phyloP scores from a whole-genome alignment of 2,888 invertebrate genomes.

The Agriopis aurantiaria region DNA sequence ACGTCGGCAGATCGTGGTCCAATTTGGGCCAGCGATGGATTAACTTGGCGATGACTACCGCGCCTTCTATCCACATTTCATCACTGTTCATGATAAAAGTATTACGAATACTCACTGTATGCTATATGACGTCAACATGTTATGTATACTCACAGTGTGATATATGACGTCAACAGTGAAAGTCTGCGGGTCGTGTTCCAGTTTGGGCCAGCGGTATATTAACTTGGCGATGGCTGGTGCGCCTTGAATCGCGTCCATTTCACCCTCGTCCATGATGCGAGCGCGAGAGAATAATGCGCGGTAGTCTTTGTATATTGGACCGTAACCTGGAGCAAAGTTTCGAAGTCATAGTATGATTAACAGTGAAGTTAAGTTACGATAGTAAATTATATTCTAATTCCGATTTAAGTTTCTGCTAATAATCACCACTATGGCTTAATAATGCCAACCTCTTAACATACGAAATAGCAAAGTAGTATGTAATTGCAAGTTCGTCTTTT shows the following conservation, averaged over 20 bases:
- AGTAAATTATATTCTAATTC: too few relatives aligned
- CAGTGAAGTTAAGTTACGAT: too few relatives aligned
- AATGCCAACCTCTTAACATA: too few relatives aligned
- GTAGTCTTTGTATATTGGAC: slow-evolving; percentile 55
- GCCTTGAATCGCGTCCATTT: slow-evolving; percentile 56
- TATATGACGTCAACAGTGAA: slow-evolving; percentile 89
- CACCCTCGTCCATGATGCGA: slow-evolving; percentile 59
- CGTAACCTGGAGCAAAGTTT: slow-evolving; percentile 55
- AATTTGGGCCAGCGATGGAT: slow-evolving; percentile 82
- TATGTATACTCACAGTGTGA: slow-evolving; percentile 84
- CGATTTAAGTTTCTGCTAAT: too few relatives aligned
- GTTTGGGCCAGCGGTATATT: slow-evolving; percentile 78
- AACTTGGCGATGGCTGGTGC: slow-evolving; percentile 56
- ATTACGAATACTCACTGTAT: background rate
- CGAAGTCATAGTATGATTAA: too few relatives aligned
- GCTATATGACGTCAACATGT: background rate
- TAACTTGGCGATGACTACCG: slow-evolving; percentile 55
- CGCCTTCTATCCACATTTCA: slow-evolving; percentile 57
- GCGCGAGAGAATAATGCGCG: slow-evolving; percentile 61
- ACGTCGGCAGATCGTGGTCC: slow-evolving; percentile 88
- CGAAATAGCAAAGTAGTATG: too few relatives aligned
- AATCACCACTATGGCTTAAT: too few relatives aligned
- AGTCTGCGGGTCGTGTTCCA: slow-evolving; percentile 88
- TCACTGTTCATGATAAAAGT: slow-evolving; percentile 55
- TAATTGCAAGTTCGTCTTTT: too few relatives aligned